A percentile compares a stretch with the other conserved stretches of the same genome.
These are phyloP conservation scores for Drosophila ohnishii DNA, from an alignment of 1,140 invertebrate genomes.

Conservation along the genomic window DNA sequence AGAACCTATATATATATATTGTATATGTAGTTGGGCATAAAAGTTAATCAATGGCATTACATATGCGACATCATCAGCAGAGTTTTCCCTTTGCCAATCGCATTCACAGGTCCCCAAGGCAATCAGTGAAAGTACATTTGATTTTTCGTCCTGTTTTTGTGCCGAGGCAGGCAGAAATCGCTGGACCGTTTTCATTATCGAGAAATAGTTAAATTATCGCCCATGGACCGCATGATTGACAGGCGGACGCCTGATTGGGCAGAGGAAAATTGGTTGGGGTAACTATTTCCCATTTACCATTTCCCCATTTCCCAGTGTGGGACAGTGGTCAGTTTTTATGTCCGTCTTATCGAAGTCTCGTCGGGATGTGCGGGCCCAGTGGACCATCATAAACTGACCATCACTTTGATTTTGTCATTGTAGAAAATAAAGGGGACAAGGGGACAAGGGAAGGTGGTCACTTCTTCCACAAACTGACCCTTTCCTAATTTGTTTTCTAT, in stretches of 20 bases:
- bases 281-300: constrained; percentile 47
- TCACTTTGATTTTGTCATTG: constrained; percentile 70
- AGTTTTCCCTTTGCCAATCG: constrained; percentile 38
- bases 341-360: constrained; percentile 40
- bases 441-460: constrained; percentile 17
- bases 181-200: constrained; percentile 72
- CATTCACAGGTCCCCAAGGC: constrained; percentile 69
- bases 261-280: neutral
- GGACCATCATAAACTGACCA: constrained; percentile 77
- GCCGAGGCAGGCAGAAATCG: constrained; percentile 32
- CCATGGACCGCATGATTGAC: constrained; percentile 56
- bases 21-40: constrained; percentile 27
- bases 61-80: constrained; percentile 49
- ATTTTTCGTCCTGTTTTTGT: constrained; percentile 60
- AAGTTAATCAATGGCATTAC: constrained; percentile 78
- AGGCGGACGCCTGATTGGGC: constrained; percentile 51
- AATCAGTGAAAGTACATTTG: constrained; percentile 76
- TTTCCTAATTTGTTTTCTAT: constrained; percentile 81
- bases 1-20: constrained; percentile 41
- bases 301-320: constrained; percentile 46
- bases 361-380: constrained; percentile 50
- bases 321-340: constrained; percentile 75
- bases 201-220: constrained; percentile 74
- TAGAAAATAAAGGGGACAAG: neutral
- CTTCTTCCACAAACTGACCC: constrained; percentile 55